A percentile compares a stretch with the other conserved stretches of the same genome.
Evolutionary conservation across 2,888 invertebrate species (phyloP).

Genomic region (Cinara cedri): DNA sequence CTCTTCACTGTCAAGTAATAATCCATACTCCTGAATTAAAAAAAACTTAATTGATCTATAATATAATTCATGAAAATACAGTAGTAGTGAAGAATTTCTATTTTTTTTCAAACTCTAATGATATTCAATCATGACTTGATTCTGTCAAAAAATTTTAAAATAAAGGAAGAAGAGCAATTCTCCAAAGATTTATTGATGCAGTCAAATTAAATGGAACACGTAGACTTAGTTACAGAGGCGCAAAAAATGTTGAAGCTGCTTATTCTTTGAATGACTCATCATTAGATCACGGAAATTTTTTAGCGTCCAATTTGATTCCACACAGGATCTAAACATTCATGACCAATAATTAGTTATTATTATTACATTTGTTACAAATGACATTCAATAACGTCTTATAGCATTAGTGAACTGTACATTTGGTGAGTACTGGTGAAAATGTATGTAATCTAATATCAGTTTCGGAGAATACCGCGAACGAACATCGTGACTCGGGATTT

Average conservation of each 20-base stretch:
- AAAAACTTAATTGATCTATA: too few species aligned
- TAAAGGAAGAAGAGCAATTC: too few species aligned
- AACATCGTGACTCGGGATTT: too few species aligned
- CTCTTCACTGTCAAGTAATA: too few species aligned
- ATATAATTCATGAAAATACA: too few species aligned
- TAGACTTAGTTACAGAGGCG: slow-evolving; percentile 5
- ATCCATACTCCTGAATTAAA: too few species aligned
- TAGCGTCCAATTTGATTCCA: neutral
- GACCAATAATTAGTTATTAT: slow-evolving; percentile 9
- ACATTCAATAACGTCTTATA: neutral
- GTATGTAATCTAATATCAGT: neutral
- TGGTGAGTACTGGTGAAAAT: slow-evolving; percentile 22
- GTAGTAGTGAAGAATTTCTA: too few species aligned
- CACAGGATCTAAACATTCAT: slow-evolving; percentile 9
- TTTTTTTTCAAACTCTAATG: too few species aligned
- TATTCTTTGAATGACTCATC: neutral
- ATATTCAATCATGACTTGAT: too few species aligned
- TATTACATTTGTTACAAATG: slow-evolving; percentile 1
- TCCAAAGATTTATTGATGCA: too few species aligned
- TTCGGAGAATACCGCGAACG: too few species aligned
- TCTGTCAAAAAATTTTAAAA: too few species aligned
- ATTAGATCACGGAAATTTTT: neutral
- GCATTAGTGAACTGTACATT: neutral
- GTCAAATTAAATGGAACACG: slow-evolving; percentile 2
- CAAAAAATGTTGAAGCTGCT: slow-evolving; percentile 14